These are phyloP conservation scores for Hassar affinis DNA, from an alignment of 2,113 vertebrate species.

Conservation along the genomic window DNA sequence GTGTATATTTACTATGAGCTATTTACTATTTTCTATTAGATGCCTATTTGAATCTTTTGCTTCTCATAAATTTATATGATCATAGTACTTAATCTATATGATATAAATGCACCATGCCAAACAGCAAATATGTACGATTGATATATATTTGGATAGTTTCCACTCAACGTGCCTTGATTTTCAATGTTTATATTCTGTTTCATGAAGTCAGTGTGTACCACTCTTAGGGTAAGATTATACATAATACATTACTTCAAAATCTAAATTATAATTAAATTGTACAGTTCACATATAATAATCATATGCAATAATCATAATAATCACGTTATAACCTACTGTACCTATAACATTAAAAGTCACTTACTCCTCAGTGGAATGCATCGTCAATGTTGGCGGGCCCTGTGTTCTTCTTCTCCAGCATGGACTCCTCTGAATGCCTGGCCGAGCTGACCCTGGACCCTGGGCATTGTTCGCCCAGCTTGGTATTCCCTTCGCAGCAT, in stretches of 20 bases:
- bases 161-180: not conserved
- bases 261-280: not conserved
- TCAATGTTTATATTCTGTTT: not conserved
- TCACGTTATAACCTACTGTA: not conserved
- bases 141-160: not conserved
- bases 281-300: not conserved
- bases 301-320: not conserved
- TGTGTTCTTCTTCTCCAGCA: slow-evolving; percentile 26
- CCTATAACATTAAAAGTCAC: slow-evolving; percentile 11
- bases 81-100: not conserved
- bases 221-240: not conserved
- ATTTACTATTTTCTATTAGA: not conserved
- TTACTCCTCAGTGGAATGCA: not conserved
- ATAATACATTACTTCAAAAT: not conserved
- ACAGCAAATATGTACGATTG: not conserved
- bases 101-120: not conserved
- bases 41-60: not conserved
- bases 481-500: slow-evolving; percentile 78
- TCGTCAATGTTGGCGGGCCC: slow-evolving; percentile 35
- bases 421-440: slow-evolving; percentile 50
- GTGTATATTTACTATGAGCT: not conserved
- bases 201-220: not conserved
- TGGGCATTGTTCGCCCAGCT: slow-evolving; percentile 71
- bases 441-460: slow-evolving; percentile 70
- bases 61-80: not conserved